These are phyloP conservation scores for Sphaeridia pumilis DNA, from an alignment of 2,888 invertebrate species.

Conservation along the genomic window DNA sequence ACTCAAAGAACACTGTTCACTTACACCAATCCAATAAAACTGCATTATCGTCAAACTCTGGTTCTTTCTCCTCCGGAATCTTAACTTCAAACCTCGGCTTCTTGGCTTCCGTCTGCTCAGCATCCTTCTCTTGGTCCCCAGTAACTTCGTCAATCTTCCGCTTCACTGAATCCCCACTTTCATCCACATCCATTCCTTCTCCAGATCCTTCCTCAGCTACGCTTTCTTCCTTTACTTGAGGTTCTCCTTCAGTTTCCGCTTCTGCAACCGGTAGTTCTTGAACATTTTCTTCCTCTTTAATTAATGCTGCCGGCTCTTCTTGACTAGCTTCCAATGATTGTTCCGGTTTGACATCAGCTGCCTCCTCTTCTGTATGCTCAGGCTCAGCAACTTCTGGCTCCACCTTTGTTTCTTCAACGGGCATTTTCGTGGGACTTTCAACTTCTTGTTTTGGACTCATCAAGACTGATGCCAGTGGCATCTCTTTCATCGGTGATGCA, in stretches of 20 bases:
- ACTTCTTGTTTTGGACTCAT: no score
- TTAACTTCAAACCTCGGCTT: constrained; percentile 30
- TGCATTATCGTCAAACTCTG: constrained; percentile 52
- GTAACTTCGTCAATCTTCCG: constrained; percentile 33
- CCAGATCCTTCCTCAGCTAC: constrained; percentile 12
- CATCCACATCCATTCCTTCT: constrained; percentile 20
- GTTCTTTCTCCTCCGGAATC: constrained; percentile 46
- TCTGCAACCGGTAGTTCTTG: constrained; percentile 37
- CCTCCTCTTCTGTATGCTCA: not conserved
- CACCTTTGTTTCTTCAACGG: no score
- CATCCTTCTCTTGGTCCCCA: constrained; percentile 37
- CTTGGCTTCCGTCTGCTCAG: constrained; percentile 36
- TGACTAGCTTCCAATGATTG: constrained; percentile 21
- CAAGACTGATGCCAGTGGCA: no score
- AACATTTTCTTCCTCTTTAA: constrained; percentile 1
- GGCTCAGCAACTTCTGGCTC: no score
- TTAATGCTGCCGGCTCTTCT: not conserved
- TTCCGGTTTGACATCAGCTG: not conserved
- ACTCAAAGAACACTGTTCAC: no score
- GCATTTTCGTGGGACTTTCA: no score
- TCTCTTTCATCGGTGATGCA: not conserved
- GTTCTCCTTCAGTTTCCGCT: constrained; percentile 40
- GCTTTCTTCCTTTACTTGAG: constrained; percentile 20
- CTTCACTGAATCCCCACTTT: constrained; percentile 20
- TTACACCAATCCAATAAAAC: constrained; percentile 68